Percentiles rank a stretch among this genome's conserved stretches.
These are phyloP conservation scores for Ommatoiulus sabulosus DNA, from an alignment of 2,888 invertebrate genomes.

Conservation along the genomic window DNA sequence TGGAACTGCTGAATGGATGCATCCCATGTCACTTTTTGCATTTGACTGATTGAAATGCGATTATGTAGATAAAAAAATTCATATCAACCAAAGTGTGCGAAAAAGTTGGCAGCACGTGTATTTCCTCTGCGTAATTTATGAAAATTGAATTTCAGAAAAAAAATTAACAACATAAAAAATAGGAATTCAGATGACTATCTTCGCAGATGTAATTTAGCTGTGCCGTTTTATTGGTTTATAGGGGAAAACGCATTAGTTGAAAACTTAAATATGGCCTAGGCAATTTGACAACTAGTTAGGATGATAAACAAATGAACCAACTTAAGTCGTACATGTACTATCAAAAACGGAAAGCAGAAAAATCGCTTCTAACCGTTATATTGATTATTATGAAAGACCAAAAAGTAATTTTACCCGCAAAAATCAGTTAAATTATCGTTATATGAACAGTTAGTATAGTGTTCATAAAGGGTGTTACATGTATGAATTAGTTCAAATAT, in stretches of 20 bases:
- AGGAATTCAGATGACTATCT: background rate
- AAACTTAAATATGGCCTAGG: background rate
- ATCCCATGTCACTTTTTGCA: background rate
- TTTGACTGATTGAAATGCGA: background rate
- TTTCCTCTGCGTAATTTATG: background rate
- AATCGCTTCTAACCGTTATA: no score
- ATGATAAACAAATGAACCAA: background rate
- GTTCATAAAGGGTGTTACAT: background rate
- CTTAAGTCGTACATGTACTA: background rate
- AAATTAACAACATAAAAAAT: background rate
- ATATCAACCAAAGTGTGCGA: background rate
- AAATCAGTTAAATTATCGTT: background rate
- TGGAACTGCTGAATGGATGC: background rate
- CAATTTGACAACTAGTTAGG: background rate
- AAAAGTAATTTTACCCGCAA: no score
- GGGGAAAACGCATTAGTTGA: background rate
- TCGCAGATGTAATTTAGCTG: background rate
- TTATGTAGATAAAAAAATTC: background rate
- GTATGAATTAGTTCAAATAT: background rate
- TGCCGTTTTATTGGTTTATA: background rate
- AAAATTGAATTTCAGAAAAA: conserved; percentile 29
- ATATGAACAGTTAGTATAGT: background rate
- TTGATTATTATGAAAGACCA: no score
- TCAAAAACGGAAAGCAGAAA: background rate
- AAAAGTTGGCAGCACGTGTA: background rate